Conservation (phyloP, 2,797 vertebrate species). For the Phataginus tetradactyla region DNA sequence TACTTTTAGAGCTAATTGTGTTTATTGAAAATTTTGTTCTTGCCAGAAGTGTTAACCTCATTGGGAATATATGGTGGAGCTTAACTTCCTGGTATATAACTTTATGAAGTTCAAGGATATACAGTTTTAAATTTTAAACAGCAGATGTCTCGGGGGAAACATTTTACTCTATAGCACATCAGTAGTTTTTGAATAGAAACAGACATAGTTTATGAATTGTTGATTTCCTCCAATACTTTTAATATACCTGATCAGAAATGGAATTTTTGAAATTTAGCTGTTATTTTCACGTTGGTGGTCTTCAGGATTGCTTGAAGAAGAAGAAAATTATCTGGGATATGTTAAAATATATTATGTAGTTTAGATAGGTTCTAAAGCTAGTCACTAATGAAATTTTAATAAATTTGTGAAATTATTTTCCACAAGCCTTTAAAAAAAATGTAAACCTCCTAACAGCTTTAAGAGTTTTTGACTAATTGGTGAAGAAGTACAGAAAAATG, state of each 20-base stretch:
- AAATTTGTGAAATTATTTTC: conserved; percentile 56
- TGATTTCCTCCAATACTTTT: conserved; percentile 54
- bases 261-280: conserved; percentile 47
- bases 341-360: not conserved
- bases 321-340: conserved; percentile 32
- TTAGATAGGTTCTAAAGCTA: conserved; percentile 37
- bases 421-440: not conserved
- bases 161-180: conserved; percentile 36
- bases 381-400: conserved; percentile 39
- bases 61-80: conserved; percentile 42
- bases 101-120: conserved; percentile 63
- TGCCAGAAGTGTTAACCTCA: conserved; percentile 47
- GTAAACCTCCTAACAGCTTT: conserved; percentile 14
- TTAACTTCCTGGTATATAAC: conserved; percentile 55
- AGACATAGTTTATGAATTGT: conserved; percentile 56
- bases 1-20: conserved; percentile 59
- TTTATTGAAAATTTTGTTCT: conserved; percentile 62
- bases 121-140: conserved; percentile 55
- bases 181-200: conserved; percentile 60
- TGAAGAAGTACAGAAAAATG: conserved; percentile 18
- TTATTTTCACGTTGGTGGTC: conserved; percentile 52
- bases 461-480: conserved; percentile 14
- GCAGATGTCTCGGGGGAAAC: conserved; percentile 22
- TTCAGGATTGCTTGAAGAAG: conserved; percentile 50
- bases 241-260: conserved; percentile 33